These are phyloP conservation scores for Drosophila ustulata DNA, from an alignment of 2,888 invertebrate species.

Conservation along the genomic window DNA sequence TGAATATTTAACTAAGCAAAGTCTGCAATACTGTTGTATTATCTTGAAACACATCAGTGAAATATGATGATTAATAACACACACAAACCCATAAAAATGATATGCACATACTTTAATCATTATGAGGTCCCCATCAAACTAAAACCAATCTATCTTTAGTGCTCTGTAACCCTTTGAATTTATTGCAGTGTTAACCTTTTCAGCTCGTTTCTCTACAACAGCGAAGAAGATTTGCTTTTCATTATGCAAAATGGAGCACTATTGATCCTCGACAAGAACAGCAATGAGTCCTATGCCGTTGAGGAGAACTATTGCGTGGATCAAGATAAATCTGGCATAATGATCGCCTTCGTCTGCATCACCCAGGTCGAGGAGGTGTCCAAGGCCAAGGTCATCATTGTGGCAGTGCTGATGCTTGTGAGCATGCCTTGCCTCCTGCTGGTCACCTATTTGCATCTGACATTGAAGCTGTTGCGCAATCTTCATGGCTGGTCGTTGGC, in stretches of 20 bases:
- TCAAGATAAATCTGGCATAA: conserved; percentile 76
- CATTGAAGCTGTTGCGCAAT: conserved; percentile 76
- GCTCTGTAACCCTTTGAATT: conserved; percentile 41
- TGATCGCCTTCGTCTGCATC: conserved; percentile 83
- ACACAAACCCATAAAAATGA: background rate
- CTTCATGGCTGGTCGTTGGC: conserved; percentile 83
- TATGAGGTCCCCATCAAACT: background rate
- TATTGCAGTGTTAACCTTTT: conserved; percentile 52
- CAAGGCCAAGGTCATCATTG: conserved; percentile 49
- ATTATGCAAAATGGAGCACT: conserved; percentile 84
- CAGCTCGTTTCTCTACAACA: conserved; percentile 75
- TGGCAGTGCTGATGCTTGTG: conserved; percentile 82
- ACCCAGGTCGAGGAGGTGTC: conserved; percentile 76
- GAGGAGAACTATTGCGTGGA: conserved; percentile 83
- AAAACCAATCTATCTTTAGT: conserved; percentile 26
- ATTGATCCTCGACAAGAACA: conserved; percentile 79
- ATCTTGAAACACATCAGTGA: background rate
- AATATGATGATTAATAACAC: background rate
- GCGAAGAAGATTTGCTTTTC: conserved; percentile 76
- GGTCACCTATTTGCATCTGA: conserved; percentile 81
- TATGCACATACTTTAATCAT: background rate
- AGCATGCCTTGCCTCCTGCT: conserved; percentile 83
- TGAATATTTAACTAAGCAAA: background rate
- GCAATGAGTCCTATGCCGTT: conserved; percentile 79
- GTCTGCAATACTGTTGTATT: background rate